These are phyloP conservation scores for Spodoptera picta DNA, from an alignment of 2,888 invertebrate genomes.

Conservation along the genomic window DNA sequence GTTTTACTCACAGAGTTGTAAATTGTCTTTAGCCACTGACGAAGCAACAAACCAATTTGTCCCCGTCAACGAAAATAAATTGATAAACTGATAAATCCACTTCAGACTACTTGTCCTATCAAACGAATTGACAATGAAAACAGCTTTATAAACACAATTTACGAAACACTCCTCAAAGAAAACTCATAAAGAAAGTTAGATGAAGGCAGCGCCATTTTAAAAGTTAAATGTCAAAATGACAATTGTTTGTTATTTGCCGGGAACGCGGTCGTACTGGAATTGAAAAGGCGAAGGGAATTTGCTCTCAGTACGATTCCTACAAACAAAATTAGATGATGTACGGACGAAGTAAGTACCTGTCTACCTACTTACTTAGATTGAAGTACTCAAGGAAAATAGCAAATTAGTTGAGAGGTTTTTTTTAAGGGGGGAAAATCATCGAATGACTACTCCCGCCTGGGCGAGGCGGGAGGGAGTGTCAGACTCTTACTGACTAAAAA, in stretches of 20 bases:
- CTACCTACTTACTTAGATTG: too few species aligned
- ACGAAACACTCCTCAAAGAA: constrained; percentile 49
- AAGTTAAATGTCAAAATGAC: constrained; percentile 60
- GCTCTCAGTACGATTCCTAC: too few species aligned
- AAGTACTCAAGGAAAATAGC: too few species aligned
- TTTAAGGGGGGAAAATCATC: too few species aligned
- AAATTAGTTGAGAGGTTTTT: too few species aligned
- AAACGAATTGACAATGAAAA: constrained; percentile 55
- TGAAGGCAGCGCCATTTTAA: constrained; percentile 53
- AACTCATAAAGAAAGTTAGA: constrained; percentile 62
- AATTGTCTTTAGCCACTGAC: too few species aligned
- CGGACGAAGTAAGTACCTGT: too few species aligned
- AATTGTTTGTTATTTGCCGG: constrained; percentile 32
- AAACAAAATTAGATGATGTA: constrained; percentile 1
- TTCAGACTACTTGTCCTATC: constrained; percentile 43
- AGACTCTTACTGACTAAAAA: too few species aligned
- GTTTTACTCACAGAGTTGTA: too few species aligned
- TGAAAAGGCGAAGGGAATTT: background rate
- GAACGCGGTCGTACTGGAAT: constrained; percentile 31
- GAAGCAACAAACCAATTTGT: constrained; percentile 50
- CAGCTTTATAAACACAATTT: constrained; percentile 63
- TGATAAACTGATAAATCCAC: constrained; percentile 57
- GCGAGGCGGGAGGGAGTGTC: too few species aligned
- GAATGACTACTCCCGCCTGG: too few species aligned
- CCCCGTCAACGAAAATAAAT: constrained; percentile 42